Base-by-base conservation (phyloP, 2,888 invertebrate genomes). In the Linyphia triangularis region DNA sequence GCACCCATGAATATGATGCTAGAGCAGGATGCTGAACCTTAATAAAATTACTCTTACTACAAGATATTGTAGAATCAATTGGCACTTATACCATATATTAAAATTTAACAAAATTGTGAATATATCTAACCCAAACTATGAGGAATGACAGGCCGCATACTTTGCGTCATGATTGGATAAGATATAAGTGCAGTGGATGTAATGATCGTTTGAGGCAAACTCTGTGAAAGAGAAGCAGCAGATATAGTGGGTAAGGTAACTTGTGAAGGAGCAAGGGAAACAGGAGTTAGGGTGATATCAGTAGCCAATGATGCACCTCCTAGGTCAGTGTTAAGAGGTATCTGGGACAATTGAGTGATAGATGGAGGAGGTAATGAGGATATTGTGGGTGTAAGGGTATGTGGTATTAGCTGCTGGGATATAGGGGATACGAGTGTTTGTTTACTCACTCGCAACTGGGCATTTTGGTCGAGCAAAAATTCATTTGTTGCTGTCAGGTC, bases 401-500 rank as follows among this genome's bases (percentile, higher is more conserved):
- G 89, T 24, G 90, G 89, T 63, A 82, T 90, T 6, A 89, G 75
- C 22, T 83, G 83, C 33, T 86, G 89, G 19, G 85, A 83, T n/a
- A 89, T 85, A 5, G 90, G 89, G 5, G 89, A 88, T 2, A 90
- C 88, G 33, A 86, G 33, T 19, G 89, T 90, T 90, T 95, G 94
- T 85, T 94, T 94, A 16, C 94, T 94, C 90, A 95, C 93, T 37
- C 96, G 93, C 89, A 96, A 93, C 90, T 95, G 95, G 28, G 96
- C 96, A 92, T 96, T 96, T 93, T 96, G 96, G 91, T 96, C 96
- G 90, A 96, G 92, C 13, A 96, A 93, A 92, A 96, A 96, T 92
- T 96, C 96, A 92, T 96, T 96, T 9, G 96, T 95, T 1, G 96
- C 96, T 30, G 95, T 95, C 90, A 96, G 92, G 92, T 96, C 96